These are phyloP conservation scores for Pimephales promelas DNA, from an alignment of 2,113 vertebrate genomes.

Conservation along the genomic window DNA sequence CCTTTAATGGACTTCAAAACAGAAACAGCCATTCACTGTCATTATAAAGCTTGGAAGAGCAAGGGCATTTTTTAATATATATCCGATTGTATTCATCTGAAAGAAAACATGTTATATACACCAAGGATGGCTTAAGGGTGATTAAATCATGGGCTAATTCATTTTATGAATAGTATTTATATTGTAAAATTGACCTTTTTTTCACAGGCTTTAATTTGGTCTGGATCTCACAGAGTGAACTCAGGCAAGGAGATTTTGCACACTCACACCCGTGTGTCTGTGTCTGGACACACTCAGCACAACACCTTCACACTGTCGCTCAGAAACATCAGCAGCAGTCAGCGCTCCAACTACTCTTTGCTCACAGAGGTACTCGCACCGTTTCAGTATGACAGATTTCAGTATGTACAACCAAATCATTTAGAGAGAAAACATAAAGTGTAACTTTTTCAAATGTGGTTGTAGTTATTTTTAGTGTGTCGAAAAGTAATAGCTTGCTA, in stretches of 20 bases:
- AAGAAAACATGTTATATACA: no score
- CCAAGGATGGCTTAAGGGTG: no score
- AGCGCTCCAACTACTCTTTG: constrained; percentile 77
- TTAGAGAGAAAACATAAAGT: background rate
- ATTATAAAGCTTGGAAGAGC: no score
- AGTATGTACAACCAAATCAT: background rate
- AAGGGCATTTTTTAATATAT: no score
- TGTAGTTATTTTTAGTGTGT: background rate
- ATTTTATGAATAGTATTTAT: no score
- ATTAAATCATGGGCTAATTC: background rate
- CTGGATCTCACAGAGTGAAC: constrained; percentile 80
- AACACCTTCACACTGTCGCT: constrained; percentile 74
- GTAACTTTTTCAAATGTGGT: background rate
- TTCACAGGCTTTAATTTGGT: constrained; percentile 74
- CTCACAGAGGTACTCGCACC: constrained; percentile 74
- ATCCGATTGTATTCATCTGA: no score
- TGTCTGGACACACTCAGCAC: constrained; percentile 63
- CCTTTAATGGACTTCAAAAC: no score
- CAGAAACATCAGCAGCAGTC: constrained; percentile 72
- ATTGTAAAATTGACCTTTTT: background rate
- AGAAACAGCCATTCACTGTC: no score
- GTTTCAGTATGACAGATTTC: background rate
- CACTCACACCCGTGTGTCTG: constrained; percentile 73
- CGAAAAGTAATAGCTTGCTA: background rate
- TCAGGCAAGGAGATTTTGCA: constrained; percentile 76